These are phyloP conservation scores for Leptinotarsa peninsularis DNA, from an alignment of 2,888 invertebrate species.

Conservation along the genomic window DNA sequence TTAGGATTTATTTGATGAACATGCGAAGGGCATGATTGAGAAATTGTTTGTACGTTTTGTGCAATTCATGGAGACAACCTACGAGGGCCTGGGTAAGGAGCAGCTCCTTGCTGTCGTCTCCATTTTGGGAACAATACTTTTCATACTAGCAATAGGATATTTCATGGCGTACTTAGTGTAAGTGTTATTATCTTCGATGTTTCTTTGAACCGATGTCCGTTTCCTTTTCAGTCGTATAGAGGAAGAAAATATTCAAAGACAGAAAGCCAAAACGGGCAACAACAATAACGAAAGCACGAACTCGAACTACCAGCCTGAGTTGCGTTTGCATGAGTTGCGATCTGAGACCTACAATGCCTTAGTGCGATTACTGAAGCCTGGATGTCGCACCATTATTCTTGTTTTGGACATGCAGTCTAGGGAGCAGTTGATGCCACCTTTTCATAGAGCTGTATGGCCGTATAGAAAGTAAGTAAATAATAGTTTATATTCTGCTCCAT, in stretches of 20 bases:
- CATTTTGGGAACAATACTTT: conserved; percentile 80
- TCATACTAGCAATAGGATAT: conserved; percentile 84
- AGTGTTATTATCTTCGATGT: conserved; percentile 55
- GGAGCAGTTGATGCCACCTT: conserved; percentile 87
- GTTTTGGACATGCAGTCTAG: conserved; percentile 91
- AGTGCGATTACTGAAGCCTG: conserved; percentile 91
- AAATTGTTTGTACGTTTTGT: conserved; percentile 75
- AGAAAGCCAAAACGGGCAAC: conserved; percentile 67
- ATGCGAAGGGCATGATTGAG: conserved; percentile 78
- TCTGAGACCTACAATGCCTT: conserved; percentile 96
- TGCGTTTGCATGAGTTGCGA: conserved; percentile 89
- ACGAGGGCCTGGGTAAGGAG: conserved; percentile 79
- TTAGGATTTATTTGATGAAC: conserved; percentile 83
- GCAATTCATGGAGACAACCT: conserved; percentile 77
- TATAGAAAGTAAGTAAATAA: conserved; percentile 83
- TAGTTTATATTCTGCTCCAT: too few relatives aligned
- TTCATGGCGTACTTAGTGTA: conserved; percentile 86
- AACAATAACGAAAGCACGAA: conserved; percentile 56
- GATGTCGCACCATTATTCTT: conserved; percentile 92
- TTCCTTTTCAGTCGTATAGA: conserved; percentile 65
- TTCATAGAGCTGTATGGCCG: conserved; percentile 95
- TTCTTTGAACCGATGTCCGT: not conserved
- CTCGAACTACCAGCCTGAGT: conserved; percentile 71
- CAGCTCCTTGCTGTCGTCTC: conserved; percentile 85
- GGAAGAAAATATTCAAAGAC: conserved; percentile 70